These are phyloP conservation scores for Euproctis similis DNA, from an alignment of 2,888 invertebrate species.

Conservation along the genomic window DNA sequence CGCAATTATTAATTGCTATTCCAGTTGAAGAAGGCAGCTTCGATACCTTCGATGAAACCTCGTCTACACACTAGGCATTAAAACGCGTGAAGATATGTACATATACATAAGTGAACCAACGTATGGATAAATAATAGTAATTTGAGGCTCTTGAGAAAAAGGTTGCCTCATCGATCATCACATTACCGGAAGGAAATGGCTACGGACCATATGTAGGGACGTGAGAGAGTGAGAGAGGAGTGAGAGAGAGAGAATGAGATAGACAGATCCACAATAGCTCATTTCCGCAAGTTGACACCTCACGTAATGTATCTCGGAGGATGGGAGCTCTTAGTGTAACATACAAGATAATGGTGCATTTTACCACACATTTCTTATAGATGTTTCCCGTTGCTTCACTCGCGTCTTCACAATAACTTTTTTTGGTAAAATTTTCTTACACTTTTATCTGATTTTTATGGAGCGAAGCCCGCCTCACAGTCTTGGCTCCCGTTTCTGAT, in stretches of 20 bases:
- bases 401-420: too few species aligned
- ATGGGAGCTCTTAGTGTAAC: slow-evolving; percentile 38
- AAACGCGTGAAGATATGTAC: too few species aligned
- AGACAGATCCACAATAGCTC: slow-evolving; percentile 56
- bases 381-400: too few species aligned
- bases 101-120: too few species aligned
- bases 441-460: too few species aligned
- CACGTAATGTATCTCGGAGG: slow-evolving; percentile 40
- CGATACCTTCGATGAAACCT: slow-evolving; percentile 2
- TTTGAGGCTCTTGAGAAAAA: slow-evolving; percentile 43
- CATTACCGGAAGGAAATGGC: slow-evolving; percentile 51
- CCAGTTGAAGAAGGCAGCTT: too few species aligned
- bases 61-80: slow-evolving; percentile 12
- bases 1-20: too few species aligned
- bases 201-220: slow-evolving; percentile 44
- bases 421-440: too few species aligned
- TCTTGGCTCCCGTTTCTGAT: too few species aligned
- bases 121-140: slow-evolving; percentile 22
- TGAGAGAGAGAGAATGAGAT: too few species aligned
- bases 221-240: too few species aligned
- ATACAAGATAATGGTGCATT: slow-evolving; percentile 24
- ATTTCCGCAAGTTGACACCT: slow-evolving; percentile 58
- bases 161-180: slow-evolving; percentile 51
- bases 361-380: slow-evolving; percentile 11
- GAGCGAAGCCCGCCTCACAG: too few species aligned